Evolutionary conservation across 2,113 vertebrate species (phyloP).

Genomic region (Silurus asotus): DNA sequence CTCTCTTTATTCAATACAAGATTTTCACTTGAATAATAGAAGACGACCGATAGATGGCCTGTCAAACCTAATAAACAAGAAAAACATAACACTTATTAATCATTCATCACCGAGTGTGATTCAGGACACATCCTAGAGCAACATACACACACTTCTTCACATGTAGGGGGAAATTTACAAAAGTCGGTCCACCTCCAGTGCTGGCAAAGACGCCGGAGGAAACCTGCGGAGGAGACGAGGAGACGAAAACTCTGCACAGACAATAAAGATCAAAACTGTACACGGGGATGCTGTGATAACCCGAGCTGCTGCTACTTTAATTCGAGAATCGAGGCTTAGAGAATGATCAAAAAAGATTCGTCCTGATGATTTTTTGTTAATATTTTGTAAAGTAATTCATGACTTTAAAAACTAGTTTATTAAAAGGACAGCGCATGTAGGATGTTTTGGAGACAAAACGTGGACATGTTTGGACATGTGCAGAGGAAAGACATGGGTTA

Average conservation of each 20-base stretch:
- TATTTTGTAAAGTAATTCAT: too few species aligned
- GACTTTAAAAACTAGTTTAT: too few species aligned
- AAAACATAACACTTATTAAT: neutral
- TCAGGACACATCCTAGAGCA: neutral
- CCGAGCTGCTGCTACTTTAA: neutral
- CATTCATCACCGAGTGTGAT: neutral
- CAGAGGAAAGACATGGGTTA: too few species aligned
- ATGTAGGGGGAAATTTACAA: neutral
- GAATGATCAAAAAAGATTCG: too few species aligned
- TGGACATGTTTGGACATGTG: too few species aligned
- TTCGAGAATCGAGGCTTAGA: too few species aligned
- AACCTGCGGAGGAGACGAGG: neutral
- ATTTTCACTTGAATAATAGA: neutral
- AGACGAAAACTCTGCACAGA: neutral
- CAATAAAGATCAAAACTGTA: neutral
- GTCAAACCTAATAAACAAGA: neutral
- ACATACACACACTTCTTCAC: neutral
- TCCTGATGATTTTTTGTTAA: too few species aligned
- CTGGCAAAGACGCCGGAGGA: neutral
- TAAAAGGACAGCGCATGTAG: too few species aligned
- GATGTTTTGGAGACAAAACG: too few species aligned
- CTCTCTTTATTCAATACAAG: neutral
- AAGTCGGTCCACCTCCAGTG: too few species aligned
- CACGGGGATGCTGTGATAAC: too few species aligned
- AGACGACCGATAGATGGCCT: neutral